Conservation (phyloP, 2,888 invertebrate species). For the Hydrotaea cyrtoneurina region DNA sequence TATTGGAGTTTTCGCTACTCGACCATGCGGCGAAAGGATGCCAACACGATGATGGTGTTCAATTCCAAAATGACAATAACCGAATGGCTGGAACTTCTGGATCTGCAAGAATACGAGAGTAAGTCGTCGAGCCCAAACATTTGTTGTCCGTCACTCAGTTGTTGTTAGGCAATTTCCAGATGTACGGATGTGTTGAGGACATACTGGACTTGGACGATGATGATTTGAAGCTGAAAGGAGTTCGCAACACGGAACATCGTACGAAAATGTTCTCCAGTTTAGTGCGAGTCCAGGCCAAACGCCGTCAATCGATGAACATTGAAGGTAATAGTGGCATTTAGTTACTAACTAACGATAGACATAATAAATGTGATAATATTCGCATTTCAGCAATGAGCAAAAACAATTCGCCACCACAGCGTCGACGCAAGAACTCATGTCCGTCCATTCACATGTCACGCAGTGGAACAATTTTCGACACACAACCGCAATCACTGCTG, state of each 20-base stretch:
- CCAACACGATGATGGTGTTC: conserved; percentile 74
- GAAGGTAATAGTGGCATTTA: conserved; percentile 72
- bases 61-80: conserved; percentile 82
- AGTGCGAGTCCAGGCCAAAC: conserved; percentile 84
- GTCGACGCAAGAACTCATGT: conserved; percentile 74
- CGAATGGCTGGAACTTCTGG: conserved; percentile 84
- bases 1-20: conserved; percentile 81
- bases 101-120: conserved; percentile 83
- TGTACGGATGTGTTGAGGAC: conserved; percentile 74
- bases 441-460: conserved; percentile 71
- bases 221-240: conserved; percentile 84
- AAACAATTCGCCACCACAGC: conserved; percentile 59
- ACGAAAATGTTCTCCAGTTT: conserved; percentile 85
- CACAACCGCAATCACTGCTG: not conserved
- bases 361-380: conserved; percentile 12
- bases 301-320: conserved; percentile 81
- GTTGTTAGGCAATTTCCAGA: conserved; percentile 72
- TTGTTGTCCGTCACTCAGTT: not conserved
- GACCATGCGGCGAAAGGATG: conserved; percentile 75
- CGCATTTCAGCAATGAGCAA: conserved; percentile 57
- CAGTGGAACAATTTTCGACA: conserved; percentile 21
- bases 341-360: conserved; percentile 14
- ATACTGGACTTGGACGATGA: conserved; percentile 79
- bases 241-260: conserved; percentile 84
- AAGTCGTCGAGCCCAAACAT: conserved; percentile 41